Base-by-base conservation (phyloP, 2,797 vertebrate species). In the Antennarius maculatus region DNA sequence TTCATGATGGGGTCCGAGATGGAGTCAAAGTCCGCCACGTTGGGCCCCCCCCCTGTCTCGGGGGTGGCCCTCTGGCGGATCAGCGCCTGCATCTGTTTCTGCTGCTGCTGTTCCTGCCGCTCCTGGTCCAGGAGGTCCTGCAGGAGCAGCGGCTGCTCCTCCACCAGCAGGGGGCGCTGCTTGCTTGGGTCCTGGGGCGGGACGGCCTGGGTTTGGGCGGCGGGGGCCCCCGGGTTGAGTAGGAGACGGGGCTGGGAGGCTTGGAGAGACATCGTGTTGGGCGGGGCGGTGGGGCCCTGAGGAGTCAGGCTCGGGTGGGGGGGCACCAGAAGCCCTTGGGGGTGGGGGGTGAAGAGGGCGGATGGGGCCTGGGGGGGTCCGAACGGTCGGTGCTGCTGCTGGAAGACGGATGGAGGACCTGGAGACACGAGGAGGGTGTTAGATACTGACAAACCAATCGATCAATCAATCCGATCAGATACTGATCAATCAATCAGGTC, bases 1-100 rank as follows among this genome's bases (percentile, higher is more conserved):
- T 98, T 99, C 97, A 98, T 97, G 83, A 99, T 99, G 18, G 98
- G 97, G 86, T 99, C 97, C 2, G 96, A 94, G 80, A 99, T 96
- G 13, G 96, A 93, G 85, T 98, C 96, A 59, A 97, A 96, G 88
- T 98, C 97, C 96, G 76, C 52, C 37, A 83, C 74, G 77, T 93
- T 95, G 1, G 95, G 95, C 70, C 96, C 92, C 80, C 94, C 94
- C 80, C 94, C 94, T 0, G 95, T 71, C 49, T 98, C 97, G 10
- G 79, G 49, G 0, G 94, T 93, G 14, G 95, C 91, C 18, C 67
- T 86, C 3, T 98, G 97, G 11, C 94, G 92, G 69, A 99, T 97
- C 94, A 99, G 94, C 34, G 95, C 95, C 87, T 99, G 98, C 97
- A 99, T 99, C 83, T 99, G 97, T 54, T 96, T 92, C 78, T 99